phyloP scores from a whole-genome alignment of 1,140 invertebrate genomes.

The Apolygus lucorum region DNA sequence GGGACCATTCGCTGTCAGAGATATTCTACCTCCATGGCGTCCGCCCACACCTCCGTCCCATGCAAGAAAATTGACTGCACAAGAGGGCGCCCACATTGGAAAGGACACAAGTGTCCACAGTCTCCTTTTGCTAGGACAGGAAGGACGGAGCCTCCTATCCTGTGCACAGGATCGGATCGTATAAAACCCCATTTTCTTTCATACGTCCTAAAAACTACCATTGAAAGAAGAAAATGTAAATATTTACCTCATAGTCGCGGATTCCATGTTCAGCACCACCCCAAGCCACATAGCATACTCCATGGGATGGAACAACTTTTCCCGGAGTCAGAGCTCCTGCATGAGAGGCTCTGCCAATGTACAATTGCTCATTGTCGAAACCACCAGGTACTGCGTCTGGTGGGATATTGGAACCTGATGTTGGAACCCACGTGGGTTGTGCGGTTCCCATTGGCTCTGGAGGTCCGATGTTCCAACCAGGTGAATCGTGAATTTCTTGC shows the following conservation, averaged over 20 bases:
- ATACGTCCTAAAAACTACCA: too few relatives aligned
- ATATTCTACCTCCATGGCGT: too few relatives aligned
- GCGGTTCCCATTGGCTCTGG: not conserved
- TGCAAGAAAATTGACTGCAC: too few relatives aligned
- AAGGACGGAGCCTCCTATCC: too few relatives aligned
- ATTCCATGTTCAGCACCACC: conserved; percentile 67
- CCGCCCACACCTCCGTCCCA: too few relatives aligned
- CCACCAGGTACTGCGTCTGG: conserved; percentile 63
- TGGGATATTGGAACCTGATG: conserved; percentile 54
- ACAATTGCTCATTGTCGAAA: conserved; percentile 62
- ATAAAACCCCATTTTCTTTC: too few relatives aligned
- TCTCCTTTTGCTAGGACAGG: too few relatives aligned
- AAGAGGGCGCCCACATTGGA: too few relatives aligned
- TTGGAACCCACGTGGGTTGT: conserved; percentile 52
- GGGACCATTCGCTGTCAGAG: too few relatives aligned
- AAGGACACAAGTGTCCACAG: too few relatives aligned
- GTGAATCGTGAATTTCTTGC: conserved; percentile 8
- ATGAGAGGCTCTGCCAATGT: conserved; percentile 59
- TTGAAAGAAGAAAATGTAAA: too few relatives aligned
- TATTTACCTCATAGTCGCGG: conserved; percentile 61
- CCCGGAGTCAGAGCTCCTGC: conserved; percentile 70
- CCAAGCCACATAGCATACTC: conserved; percentile 65
- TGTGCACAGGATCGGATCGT: too few relatives aligned
- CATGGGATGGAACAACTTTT: conserved; percentile 62
- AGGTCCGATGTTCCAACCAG: conserved; percentile 16